Evolutionary conservation across 2,797 vertebrate genomes (phyloP).

Genomic region (Momotus momota): DNA sequence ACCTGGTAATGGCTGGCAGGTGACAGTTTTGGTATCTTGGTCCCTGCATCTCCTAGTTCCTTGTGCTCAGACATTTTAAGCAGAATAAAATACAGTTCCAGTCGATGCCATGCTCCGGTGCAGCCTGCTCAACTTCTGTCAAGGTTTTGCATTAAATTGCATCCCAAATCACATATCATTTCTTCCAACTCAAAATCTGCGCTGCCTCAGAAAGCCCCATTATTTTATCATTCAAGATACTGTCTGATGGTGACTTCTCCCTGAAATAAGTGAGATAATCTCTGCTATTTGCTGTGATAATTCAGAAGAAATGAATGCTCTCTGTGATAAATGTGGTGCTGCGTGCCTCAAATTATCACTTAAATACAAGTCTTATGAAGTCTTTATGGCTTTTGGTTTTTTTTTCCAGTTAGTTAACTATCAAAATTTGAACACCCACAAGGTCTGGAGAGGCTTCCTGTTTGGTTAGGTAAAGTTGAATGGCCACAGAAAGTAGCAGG

Average conservation of each 20-base stretch:
- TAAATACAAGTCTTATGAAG: background rate
- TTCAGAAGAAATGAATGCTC: constrained; percentile 37
- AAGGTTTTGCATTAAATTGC: constrained; percentile 14
- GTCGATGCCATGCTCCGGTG: background rate
- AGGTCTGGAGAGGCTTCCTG: background rate
- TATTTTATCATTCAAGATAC: background rate
- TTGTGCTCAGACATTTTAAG: background rate
- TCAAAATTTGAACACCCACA: background rate
- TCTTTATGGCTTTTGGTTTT: background rate
- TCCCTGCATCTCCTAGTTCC: background rate
- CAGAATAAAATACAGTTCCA: background rate
- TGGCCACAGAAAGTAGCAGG: background rate
- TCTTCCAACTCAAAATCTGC: background rate
- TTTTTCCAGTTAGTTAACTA: background rate
- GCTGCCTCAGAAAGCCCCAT: background rate
- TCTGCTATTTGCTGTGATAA: constrained; percentile 24
- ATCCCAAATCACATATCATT: background rate
- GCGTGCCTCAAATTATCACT: background rate
- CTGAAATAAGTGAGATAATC: constrained; percentile 12
- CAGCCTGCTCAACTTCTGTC: background rate
- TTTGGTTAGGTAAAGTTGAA: background rate
- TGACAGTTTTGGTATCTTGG: background rate
- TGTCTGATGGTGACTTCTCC: constrained; percentile 18
- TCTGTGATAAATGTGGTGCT: background rate
- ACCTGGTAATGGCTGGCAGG: background rate